phyloP scores from a whole-genome alignment of 2,113 vertebrate species.

The Myiozetetes cayanensis region DNA sequence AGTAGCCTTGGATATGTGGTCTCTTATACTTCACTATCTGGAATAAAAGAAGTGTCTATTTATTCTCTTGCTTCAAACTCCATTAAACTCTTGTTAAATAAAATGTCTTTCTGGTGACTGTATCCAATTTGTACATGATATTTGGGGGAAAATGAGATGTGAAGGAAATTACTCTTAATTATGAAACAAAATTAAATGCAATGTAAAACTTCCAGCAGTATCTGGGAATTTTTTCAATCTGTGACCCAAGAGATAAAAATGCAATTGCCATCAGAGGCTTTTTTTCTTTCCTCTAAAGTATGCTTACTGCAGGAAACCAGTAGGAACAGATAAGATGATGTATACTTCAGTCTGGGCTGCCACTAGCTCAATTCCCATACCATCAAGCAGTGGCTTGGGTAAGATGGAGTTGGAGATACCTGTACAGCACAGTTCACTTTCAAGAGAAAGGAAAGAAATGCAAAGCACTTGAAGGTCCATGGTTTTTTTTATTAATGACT shows the following conservation, averaged over 20 bases:
- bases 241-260: neutral
- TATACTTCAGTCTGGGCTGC: neutral
- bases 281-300: neutral
- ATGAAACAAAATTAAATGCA: neutral
- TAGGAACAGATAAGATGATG: neutral
- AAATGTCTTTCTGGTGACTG: neutral
- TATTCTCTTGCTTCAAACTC: slow-evolving; percentile 9
- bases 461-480: neutral
- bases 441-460: neutral
- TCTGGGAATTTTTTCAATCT: neutral
- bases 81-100: neutral
- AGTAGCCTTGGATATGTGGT: neutral
- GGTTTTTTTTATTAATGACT: neutral
- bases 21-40: neutral
- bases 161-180: neutral
- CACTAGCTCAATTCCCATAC: neutral
- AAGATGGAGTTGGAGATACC: neutral
- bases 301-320: neutral
- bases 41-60: neutral
- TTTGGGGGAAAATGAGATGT: neutral
- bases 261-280: neutral
- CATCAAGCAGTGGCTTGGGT: neutral
- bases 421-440: neutral
- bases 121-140: neutral
- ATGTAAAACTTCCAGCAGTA: neutral